Evolutionary conservation across 1,140 invertebrate species (phyloP), one percentile per base, ranked within the genome.

Genomic region (Caenorhabditis tropicalis): DNA sequence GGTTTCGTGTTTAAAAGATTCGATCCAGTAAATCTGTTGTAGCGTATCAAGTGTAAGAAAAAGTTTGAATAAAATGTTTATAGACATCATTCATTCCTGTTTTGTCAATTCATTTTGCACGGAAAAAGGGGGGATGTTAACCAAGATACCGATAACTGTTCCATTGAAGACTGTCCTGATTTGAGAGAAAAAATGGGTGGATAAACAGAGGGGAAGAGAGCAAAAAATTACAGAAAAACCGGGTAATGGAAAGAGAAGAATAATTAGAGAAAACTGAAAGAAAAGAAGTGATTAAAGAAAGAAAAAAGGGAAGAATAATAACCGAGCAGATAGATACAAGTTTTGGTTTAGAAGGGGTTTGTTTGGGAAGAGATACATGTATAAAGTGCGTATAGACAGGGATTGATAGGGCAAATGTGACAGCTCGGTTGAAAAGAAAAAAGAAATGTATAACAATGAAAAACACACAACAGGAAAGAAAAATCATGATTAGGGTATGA

Each of bases 81-180:
- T 19, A 65, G 36, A 65, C 36, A 65, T 9, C 12, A 65, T 65
- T 65, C 58, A 65, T 65, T 65, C 29, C 58, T 65, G 58, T 33
- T 33, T 65, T 33, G 29, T 36, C 29, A 65, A 65, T 65, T 65
- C 58, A 65, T 33, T 58, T 65, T 65, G 58, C 58, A 65, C 58
- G 21, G 6, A 65, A 65, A 65, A 36, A 36, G 21, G 31, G 36
- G 6, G 16, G 31, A 65, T 19, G 16, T 33, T 33, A 19, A 3
- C 7, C 6, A 33, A 10, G 16, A 51, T 65, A 65, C 58, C 58
- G 29, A 56, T 65, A 65, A 65, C 58, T 65, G 58, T 65, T 65
- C 21, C 58, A 33, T 65, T 65, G 58, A 31, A 31, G 53, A 65
- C 58, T 65, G 58, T 65, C 58, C 58, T 65, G 58, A 65, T 29